Conservation (phyloP, 1,140 invertebrate genomes). For the Zaprionus camerounensis region DNA sequence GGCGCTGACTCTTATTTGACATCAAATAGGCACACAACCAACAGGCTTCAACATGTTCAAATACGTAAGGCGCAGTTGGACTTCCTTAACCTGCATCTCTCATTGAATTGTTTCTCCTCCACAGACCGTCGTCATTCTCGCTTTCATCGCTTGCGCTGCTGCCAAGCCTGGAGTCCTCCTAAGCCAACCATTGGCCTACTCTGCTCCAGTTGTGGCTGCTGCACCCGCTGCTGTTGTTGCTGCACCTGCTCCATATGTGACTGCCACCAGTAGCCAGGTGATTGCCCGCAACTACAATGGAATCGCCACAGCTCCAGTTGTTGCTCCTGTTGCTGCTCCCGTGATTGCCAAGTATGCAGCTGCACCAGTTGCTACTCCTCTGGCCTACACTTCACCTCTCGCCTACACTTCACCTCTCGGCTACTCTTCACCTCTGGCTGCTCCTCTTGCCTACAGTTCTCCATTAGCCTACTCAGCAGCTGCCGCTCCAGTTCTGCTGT, state of each 20-base stretch:
- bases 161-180: conserved; percentile 73
- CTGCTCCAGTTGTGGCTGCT: conserved; percentile 71
- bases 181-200: conserved; percentile 48
- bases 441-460: conserved; percentile 25
- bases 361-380: conserved; percentile 35
- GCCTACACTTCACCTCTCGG: conserved; percentile 18
- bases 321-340: conserved; percentile 61
- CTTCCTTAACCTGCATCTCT: not conserved
- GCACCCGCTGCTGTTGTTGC: conserved; percentile 66
- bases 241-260: conserved; percentile 77
- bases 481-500: conserved; percentile 1
- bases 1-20: conserved; percentile 4
- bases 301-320: conserved; percentile 66
- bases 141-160: conserved; percentile 68
- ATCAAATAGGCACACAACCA: conserved; percentile 47
- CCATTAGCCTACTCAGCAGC: conserved; percentile 60
- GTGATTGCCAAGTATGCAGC: conserved; percentile 46
- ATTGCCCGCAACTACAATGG: conserved; percentile 85
- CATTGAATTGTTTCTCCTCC: not conserved
- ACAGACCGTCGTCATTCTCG: conserved; percentile 74
- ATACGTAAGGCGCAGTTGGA: conserved; percentile 49
- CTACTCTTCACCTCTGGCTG: conserved; percentile 31
- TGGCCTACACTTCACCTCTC: conserved; percentile 3
- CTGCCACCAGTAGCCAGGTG: conserved; percentile 85
- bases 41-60: conserved; percentile 64